Evolutionary conservation across 2,888 invertebrate species (phyloP), one percentile per base, ranked within the genome.

Genomic region (Trachelus tabidus): DNA sequence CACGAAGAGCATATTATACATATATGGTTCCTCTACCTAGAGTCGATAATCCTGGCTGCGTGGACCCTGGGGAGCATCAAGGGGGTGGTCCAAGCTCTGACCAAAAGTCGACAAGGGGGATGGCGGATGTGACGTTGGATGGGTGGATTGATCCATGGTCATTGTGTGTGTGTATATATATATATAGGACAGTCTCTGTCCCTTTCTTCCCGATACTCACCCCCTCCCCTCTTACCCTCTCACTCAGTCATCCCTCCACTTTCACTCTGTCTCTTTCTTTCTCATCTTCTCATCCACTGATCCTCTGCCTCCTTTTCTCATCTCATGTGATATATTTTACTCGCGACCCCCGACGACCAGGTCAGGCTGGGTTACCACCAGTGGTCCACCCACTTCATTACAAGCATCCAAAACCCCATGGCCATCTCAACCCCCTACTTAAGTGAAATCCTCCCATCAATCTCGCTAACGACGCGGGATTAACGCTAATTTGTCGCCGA

Each of bases 401-500:
- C 88, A 82, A 84, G 80, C 82, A 81, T 79, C 81, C 83, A 75
- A 77, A 81, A 74, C 80, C 77, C 80, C 80, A 79, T 79, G 56
- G 81, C 77, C 83, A 81, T 83, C 82, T 83, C 81, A 76, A 78
- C 77, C 79, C 81, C 85, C 82, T 85, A 85, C 87, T 86, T 87
- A 89, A 90, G 88, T 90, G 88, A 89, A 90, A 90, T 89, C 88
- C 87, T 82, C 85, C 82, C 89, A 90, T 90, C 90, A 90, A 90
- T 90, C 89, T 90, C 88, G 85, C 88, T 89, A 90, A 90, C 88
- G 88, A 90, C 87, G 83, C 80, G 77, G 89, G 89, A 90, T 90
- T 90, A 90, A 87, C 88, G 87, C 88, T 90, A 90, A 90, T 90
- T 90, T 89, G 89, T 89, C 89, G 86, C 85, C 85, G 86, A 84